A percentile compares a stretch with the other conserved stretches of the same genome.
These are phyloP conservation scores for Melieria omissa DNA, from an alignment of 2,888 invertebrate species.

Conservation along the genomic window DNA sequence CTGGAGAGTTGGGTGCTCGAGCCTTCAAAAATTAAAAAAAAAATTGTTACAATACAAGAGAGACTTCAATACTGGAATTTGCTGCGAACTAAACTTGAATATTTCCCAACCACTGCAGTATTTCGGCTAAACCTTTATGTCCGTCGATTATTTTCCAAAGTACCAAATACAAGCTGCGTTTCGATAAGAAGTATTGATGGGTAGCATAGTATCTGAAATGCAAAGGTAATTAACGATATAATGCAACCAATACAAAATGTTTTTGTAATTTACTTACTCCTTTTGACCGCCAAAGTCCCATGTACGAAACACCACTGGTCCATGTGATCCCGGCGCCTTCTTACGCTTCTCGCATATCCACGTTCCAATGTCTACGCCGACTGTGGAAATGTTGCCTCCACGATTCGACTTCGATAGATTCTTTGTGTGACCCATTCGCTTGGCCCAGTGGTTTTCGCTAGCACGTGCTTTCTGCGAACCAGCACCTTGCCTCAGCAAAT, in stretches of 20 bases:
- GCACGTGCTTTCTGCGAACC: conserved; percentile 75
- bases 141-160: conserved; percentile 96
- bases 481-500: conserved; percentile 89
- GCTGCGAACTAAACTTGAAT: conserved; percentile 70
- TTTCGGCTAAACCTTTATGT: conserved; percentile 86
- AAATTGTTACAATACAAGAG: not conserved
- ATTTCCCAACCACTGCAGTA: conserved; percentile 95
- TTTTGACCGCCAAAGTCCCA: conserved; percentile 99
- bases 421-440: conserved; percentile 91
- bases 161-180: conserved; percentile 93
- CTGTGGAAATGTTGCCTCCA: conserved; percentile 90
- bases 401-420: conserved; percentile 79
- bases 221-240: conserved; percentile 9
- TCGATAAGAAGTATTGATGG: conserved; percentile 97
- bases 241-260: not conserved
- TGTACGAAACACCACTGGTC: conserved; percentile 90
- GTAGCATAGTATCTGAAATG: conserved; percentile 88
- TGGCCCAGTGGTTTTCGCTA: conserved; percentile 86
- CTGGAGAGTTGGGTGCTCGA: conserved; percentile 95
- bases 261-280: conserved; percentile 71
- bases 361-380: conserved; percentile 96
- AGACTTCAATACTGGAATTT: no score
- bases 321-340: conserved; percentile 78
- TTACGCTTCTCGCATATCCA: conserved; percentile 92
- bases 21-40: conserved; percentile 67